Evolutionary conservation across 2,888 invertebrate genomes (phyloP).

Genomic region (Holacanthella duospinosa): DNA sequence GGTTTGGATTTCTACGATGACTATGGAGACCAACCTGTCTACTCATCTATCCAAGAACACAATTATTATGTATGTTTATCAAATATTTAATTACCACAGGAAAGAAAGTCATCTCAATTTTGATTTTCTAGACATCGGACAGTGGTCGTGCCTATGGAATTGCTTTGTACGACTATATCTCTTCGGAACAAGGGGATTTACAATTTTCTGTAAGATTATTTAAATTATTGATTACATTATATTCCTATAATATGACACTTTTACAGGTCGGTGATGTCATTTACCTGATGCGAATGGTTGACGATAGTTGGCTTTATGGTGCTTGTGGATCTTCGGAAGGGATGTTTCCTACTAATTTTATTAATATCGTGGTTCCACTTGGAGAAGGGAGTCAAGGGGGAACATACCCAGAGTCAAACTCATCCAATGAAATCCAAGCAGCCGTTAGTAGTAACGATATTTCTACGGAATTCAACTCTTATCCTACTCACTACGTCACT

Average conservation of each 20-base stretch:
- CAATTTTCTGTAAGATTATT: constrained; percentile 18
- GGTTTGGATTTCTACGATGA: constrained; percentile 12
- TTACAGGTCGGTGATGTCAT: constrained; percentile 42
- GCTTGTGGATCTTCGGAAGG: constrained; percentile 40
- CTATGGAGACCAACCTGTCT: background rate
- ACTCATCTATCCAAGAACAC: background rate
- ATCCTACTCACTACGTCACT: constrained; percentile 11
- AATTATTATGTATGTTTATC: background rate
- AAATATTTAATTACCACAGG: background rate
- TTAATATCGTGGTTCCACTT: constrained; percentile 32
- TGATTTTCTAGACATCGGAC: background rate
- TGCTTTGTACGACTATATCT: constrained; percentile 32
- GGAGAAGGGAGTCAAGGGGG: background rate
- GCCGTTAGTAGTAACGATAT: background rate
- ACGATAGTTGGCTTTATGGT: constrained; percentile 43
- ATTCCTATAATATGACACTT: too few species aligned
- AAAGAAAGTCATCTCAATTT: background rate
- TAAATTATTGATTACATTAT: background rate
- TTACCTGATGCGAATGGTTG: constrained; percentile 40
- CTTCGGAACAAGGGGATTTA: constrained; percentile 34
- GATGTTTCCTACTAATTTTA: constrained; percentile 42
- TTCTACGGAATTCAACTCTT: background rate
- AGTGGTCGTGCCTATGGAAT: constrained; percentile 33
- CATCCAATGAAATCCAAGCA: background rate
- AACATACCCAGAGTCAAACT: background rate